A percentile compares a stretch with the other conserved stretches of the same genome.
Evolutionary conservation across 92 coral and sea anemone species (phyloP).

Genomic region (Heteractis magnifica): DNA sequence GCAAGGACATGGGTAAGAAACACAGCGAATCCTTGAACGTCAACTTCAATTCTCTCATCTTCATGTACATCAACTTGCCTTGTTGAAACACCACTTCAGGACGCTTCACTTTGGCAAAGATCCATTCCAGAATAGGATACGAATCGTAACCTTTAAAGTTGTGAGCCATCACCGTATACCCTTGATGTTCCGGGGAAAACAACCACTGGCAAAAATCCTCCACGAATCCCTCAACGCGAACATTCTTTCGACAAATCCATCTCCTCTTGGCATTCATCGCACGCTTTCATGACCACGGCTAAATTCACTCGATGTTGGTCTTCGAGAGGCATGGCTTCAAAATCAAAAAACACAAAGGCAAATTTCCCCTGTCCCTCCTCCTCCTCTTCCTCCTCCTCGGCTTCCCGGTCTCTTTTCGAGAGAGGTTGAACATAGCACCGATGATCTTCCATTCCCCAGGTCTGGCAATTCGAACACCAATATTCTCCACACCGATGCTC

Average conservation of each 20-base stretch:
- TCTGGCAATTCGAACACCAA: slow-evolving; percentile 2
- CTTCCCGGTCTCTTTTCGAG: not conserved
- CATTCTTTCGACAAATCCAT: not conserved
- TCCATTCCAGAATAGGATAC: not conserved
- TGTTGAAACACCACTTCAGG: slow-evolving; percentile 1
- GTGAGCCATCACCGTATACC: slow-evolving; percentile 19
- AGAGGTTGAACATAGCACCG: not conserved
- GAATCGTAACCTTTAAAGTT: slow-evolving; percentile 24
- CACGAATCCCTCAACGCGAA: not conserved
- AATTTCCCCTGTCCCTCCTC: not conserved
- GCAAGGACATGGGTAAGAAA: slow-evolving; percentile 8
- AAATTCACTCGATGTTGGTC: not conserved
- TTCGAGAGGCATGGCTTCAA: not conserved
- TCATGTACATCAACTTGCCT: not conserved
- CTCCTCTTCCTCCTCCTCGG: not conserved
- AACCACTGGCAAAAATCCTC: slow-evolving; percentile 11
- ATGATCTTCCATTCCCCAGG: not conserved
- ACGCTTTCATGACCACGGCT: not conserved
- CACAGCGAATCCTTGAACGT: slow-evolving; percentile 10
- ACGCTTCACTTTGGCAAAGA: not conserved
- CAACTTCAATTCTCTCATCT: not conserved
- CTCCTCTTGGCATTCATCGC: not conserved
- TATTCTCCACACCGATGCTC: not conserved
- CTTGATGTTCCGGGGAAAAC: not conserved
- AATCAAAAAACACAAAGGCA: not conserved